These are phyloP conservation scores for Lerema accius DNA, from an alignment of 1,140 invertebrate genomes.

Conservation along the genomic window DNA sequence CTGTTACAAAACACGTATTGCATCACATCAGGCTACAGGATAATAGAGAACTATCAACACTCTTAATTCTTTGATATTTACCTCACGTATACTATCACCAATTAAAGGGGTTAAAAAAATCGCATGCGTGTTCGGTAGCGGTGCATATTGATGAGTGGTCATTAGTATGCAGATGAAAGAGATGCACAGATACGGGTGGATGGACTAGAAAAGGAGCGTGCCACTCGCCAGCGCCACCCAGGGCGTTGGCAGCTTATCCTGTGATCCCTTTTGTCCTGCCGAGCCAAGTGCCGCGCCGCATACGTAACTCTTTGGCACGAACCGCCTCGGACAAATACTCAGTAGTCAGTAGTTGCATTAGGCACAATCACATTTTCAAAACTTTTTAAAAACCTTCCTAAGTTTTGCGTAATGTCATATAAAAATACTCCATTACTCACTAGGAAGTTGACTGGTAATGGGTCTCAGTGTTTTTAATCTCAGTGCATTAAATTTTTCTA, in stretches of 20 bases:
- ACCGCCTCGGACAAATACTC: conserved; percentile 14
- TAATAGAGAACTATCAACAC: too few species aligned
- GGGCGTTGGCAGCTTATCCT: conserved; percentile 59
- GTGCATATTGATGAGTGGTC: conserved; percentile 37
- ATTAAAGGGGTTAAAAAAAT: conserved; percentile 34
- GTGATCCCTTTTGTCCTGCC: conserved; percentile 51
- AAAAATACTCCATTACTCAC: too few species aligned
- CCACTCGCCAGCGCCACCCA: conserved; percentile 54
- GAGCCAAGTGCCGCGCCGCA: conserved; percentile 61
- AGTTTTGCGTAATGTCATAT: too few species aligned
- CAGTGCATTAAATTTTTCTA: too few species aligned
- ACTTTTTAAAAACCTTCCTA: too few species aligned
- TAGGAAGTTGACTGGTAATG: too few species aligned
- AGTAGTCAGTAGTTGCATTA: conserved; percentile 10
- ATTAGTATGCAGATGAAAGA: conserved; percentile 37
- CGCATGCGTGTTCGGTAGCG: conserved; percentile 27
- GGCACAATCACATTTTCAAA: not conserved
- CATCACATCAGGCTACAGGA: too few species aligned
- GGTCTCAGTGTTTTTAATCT: too few species aligned
- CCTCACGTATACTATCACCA: conserved; percentile 25
- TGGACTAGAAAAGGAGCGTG: conserved; percentile 37
- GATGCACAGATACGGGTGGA: conserved; percentile 30
- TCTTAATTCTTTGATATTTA: conserved; percentile 13
- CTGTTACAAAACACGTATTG: too few species aligned
- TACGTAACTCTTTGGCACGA: conserved; percentile 49